Base-by-base conservation (phyloP, 2,113 vertebrate genomes). In the Oceanites oceanicus region DNA sequence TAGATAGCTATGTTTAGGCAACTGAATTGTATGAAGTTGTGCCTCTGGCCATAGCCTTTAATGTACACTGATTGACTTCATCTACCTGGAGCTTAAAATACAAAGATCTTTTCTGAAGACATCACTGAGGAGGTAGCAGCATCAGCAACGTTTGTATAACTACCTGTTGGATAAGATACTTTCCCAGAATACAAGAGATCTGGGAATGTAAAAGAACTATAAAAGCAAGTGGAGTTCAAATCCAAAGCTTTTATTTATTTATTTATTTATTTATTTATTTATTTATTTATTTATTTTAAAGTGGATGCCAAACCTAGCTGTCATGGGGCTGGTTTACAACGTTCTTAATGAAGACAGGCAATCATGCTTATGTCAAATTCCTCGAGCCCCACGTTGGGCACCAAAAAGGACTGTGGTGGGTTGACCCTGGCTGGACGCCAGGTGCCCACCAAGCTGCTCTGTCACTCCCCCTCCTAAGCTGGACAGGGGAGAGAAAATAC, bases 371-470 rank as follows among this genome's bases (percentile, higher is more conserved):
- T 32, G 22, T 16, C 6, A 1, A 55, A 42, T 34, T 44, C 23
- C 40, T 58, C 2, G 5, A 44, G 30, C 40, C 22, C 23, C 17
- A 15, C 2, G 2, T 20, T 34, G 17, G 16, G 11, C 2, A 1
- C 12, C 12, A 15, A 27, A 56, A 44, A 74, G 40, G 8, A 34
- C 9, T 4, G 18, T 45, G 45, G 45, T 45, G 8, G 18, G 45
- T 45, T 45, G 45, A 45, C 14, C 45, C 45, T 45, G 45, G 18
- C 18, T 45, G 45, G 45, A 45, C 8, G 18, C 45, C 45, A 45
- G 45, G 45, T 45, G 8, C 45, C 45, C 45, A 45, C 18, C 45
- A 19, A 45, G 19, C 45, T 7, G 9, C 45, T 45, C 45, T 45
- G 19, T 45, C 18, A 45, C 45, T 45, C 45, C 45, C 45, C 45